Evolutionary conservation across 2,888 invertebrate species (phyloP), one percentile per base, ranked within the genome.

Genomic region (Psococerastis gibbosa): DNA sequence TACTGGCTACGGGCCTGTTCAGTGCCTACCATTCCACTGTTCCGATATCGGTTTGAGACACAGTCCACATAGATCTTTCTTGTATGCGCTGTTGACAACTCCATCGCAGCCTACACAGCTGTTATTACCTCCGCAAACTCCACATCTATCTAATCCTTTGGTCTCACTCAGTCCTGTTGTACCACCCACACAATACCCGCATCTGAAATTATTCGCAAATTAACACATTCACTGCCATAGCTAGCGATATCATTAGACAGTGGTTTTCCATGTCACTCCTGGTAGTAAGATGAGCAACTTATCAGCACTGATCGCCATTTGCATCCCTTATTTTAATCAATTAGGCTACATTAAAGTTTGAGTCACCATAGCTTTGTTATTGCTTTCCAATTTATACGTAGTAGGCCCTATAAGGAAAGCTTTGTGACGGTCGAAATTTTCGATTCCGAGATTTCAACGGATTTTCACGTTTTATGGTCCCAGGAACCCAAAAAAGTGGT

Each of bases 161-260:
- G 45, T 23, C 3, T 44, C 44, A 4, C 15, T n/a, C 1, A 43
- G 44, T 3, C 46, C 49, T 6, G 49, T 47, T 6, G 22, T 22
- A 3, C 51, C 52, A 8, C 46, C 49, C 8, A 52, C 51, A 42
- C 52, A 52, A 2, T 43, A 33, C 3, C 52, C 52, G 32, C 52
- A 52, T 17, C 52, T 52, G 43, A 3, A 42, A 38, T 13, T 3
- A 41, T 6, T n/a, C 11, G 11, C n/a, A n/a, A n/a, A n/a, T n/a
- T n/a, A n/a, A n/a, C n/a, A n/a, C n/a, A n/a, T n/a, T n/a, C n/a
- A n/a, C n/a, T n/a, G n/a, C n/a, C n/a, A n/a, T n/a, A n/a, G n/a
- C n/a, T n/a, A n/a, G n/a, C n/a, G n/a, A n/a, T n/a, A n/a, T n/a
- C n/a, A n/a, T n/a, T n/a, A n/a, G n/a, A n/a, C n/a, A n/a, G n/a